Evolutionary conservation across 2,113 vertebrate species (phyloP).

Genomic region (Oncorhynchus masou): DNA sequence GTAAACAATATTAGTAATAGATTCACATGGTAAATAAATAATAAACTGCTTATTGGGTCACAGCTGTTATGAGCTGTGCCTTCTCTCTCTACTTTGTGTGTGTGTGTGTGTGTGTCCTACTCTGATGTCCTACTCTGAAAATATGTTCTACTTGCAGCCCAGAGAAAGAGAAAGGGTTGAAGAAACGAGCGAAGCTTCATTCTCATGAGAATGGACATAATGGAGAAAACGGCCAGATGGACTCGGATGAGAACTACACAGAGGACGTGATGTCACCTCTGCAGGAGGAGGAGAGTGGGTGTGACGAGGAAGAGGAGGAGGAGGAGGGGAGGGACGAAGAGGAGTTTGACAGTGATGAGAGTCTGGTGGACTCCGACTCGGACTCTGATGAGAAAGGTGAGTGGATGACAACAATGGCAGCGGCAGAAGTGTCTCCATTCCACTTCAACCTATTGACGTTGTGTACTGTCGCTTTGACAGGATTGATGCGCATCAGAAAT

Average conservation of each 20-base stretch:
- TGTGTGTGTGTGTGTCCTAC: no score
- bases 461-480: no score
- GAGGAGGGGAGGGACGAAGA: conserved; percentile 82
- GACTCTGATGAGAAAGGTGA: conserved; percentile 92
- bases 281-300: conserved; percentile 92
- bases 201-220: conserved; percentile 79
- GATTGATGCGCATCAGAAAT: no score
- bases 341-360: conserved; percentile 90
- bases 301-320: conserved; percentile 82
- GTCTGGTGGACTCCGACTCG: conserved; percentile 90
- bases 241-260: conserved; percentile 80
- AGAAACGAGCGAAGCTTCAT: conserved; percentile 86
- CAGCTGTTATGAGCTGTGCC: no score
- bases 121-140: no score
- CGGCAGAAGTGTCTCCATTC: no score
- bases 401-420: no score
- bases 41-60: no score
- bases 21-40: background rate
- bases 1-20: background rate
- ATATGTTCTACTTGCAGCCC: conserved; percentile 71
- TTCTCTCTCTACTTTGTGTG: no score
- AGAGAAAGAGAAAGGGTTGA: conserved; percentile 85
- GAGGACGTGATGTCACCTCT: conserved; percentile 77
- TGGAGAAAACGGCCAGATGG: conserved; percentile 77
- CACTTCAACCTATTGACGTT: no score